Base-by-base conservation (phyloP, 2,113 vertebrate species). In the Alces alces region DNA sequence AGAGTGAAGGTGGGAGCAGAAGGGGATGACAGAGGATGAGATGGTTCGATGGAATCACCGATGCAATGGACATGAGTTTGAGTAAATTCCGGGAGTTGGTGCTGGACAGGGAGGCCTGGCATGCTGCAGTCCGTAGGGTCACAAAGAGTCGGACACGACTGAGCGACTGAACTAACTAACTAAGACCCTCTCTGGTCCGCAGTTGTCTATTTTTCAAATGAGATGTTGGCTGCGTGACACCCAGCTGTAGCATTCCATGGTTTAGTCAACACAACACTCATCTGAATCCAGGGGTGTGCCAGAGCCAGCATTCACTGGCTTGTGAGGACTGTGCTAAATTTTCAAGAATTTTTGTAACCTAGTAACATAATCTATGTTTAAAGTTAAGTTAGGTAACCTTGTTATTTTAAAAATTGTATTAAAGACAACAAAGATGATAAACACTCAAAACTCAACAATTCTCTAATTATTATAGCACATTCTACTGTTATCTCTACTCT, bases 91-190 rank as follows among this genome's bases (percentile, higher is more conserved):
- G 33, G 61, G 33, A 66, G 61, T n/a, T 19, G 33, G 33, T 66
- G 61, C n/a, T n/a, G 61, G 61, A 66, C 61, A n/a, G 33, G 33
- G 61, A n/a, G 1, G 33, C 61, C 16, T 66, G 33, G 16, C 33
- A 0, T n/a, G 61, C 61, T n/a, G 33, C 16, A 66, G 33, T n/a
- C 61, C 2, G 0, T 19, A 0, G 61, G 61, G 61, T 66, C 16
- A 1, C 33, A 66, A 66, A 66, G 61, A 0, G 3, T n/a, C 0
- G 0, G 16, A 19, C 61, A 66, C 4, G 7, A 66, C 7, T 66
- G 33, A 33, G 7, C 2, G 16, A 66, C 16, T 66, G 16, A 66
- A 66, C 61, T 54, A 54, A 13, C 12, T 52, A 52, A 52, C 14
- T n/a, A n/a, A 70, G 50, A 86, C 70, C 47, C 33, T 70, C 39